Conservation (phyloP, 2,888 invertebrate species). For the Megastigmus dorsalis region DNA sequence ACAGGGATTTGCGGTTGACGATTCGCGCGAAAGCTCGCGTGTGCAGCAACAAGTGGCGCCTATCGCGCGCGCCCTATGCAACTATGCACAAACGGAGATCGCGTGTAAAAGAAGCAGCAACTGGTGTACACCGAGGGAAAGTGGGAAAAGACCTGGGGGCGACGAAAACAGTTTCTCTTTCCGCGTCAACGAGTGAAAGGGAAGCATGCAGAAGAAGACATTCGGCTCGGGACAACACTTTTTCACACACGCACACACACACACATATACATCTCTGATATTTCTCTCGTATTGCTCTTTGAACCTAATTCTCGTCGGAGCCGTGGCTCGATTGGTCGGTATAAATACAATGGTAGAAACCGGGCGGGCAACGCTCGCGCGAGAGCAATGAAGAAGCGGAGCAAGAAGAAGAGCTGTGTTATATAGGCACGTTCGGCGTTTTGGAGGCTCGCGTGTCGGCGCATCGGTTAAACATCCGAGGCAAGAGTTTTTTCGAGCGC, state of each 20-base stretch:
- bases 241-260: background rate
- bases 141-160: too few relatives aligned
- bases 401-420: background rate
- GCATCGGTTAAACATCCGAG: background rate
- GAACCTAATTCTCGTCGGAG: conserved; percentile 29
- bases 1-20: too few relatives aligned
- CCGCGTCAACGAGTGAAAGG: too few relatives aligned
- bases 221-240: background rate
- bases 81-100: too few relatives aligned
- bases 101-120: too few relatives aligned
- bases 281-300: background rate
- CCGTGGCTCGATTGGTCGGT: conserved; percentile 57
- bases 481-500: too few relatives aligned
- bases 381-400: background rate
- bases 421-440: background rate
- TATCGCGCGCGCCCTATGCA: background rate
- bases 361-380: conserved; percentile 37
- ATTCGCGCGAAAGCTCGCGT: background rate
- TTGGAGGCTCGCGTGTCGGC: background rate
- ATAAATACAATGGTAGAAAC: conserved; percentile 59
- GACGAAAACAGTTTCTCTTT: too few relatives aligned
- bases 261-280: too few relatives aligned
- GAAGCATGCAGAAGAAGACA: too few relatives aligned
- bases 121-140: too few relatives aligned
- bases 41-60: conserved; percentile 1